phyloP scores from a whole-genome alignment of 2,888 invertebrate species.

The Clistopyga incitator region DNA sequence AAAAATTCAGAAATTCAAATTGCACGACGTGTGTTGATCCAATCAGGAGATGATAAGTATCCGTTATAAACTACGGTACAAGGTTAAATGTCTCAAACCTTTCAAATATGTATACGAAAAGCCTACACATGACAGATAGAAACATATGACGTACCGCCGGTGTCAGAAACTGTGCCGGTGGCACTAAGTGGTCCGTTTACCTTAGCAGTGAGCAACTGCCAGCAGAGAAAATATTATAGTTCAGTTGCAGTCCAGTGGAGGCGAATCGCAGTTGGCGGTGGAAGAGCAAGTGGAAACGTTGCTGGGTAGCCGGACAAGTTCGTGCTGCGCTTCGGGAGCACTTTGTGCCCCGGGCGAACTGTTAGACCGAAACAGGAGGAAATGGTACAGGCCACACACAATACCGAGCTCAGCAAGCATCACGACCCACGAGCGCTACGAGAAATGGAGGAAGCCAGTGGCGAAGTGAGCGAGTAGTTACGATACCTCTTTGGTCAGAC shows the following conservation, averaged over 20 bases:
- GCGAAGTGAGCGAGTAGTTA: slow-evolving; percentile 37
- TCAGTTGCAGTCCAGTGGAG: slow-evolving; percentile 22
- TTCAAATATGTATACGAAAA: not conserved
- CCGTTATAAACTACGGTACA: too few species aligned
- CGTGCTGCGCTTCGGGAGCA: slow-evolving; percentile 27
- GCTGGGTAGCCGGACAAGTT: slow-evolving; percentile 43
- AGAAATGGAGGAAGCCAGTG: not conserved
- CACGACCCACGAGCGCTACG: not conserved
- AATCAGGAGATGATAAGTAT: too few species aligned
- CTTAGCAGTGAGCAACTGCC: slow-evolving; percentile 8
- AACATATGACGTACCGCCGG: not conserved
- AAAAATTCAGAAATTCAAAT: too few species aligned
- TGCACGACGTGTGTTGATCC: too few species aligned
- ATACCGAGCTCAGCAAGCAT: slow-evolving; percentile 7
- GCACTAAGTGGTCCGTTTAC: not conserved
- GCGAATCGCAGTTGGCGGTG: slow-evolving; percentile 30
- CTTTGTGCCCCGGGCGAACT: slow-evolving; percentile 44
- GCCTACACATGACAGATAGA: not conserved
- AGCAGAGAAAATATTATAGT: slow-evolving; percentile 49
- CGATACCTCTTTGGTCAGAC: slow-evolving; percentile 37
- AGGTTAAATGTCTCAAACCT: too few species aligned
- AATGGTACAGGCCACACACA: slow-evolving; percentile 28
- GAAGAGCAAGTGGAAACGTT: slow-evolving; percentile 39
- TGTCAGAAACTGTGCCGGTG: not conserved
- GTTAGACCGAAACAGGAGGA: slow-evolving; percentile 28